Evolutionary conservation across 2,797 vertebrate species (phyloP).

Genomic region (Tarsius wallacei): DNA sequence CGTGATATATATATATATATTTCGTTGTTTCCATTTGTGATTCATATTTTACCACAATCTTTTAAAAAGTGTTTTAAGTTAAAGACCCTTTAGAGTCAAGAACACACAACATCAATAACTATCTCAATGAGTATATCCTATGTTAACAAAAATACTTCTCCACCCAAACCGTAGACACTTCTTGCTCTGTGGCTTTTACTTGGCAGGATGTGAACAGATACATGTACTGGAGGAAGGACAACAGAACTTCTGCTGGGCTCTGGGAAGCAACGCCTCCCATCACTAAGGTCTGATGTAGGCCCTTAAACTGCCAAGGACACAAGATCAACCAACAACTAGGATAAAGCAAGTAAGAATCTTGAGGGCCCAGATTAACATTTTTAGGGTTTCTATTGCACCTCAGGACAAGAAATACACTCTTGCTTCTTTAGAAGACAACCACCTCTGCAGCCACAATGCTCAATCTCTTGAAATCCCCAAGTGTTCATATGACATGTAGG

Average conservation of each 20-base stretch:
- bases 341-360: conserved; percentile 3
- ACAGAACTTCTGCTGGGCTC: not conserved
- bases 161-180: not conserved
- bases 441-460: not conserved
- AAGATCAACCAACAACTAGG: not conserved
- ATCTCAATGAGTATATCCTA: not conserved
- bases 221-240: not conserved
- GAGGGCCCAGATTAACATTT: not conserved
- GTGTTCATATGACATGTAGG: not conserved
- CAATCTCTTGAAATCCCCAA: not conserved
- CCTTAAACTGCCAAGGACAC: not conserved
- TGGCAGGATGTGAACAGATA: not conserved
- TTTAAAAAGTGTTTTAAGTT: not conserved
- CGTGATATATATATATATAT: too few species aligned
- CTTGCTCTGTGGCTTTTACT: not conserved
- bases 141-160: not conserved
- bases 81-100: not conserved
- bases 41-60: conserved; percentile 12
- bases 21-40: too few species aligned
- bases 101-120: not conserved
- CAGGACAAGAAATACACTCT: not conserved
- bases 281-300: not conserved
- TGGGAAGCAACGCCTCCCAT: not conserved
- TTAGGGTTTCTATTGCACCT: not conserved
- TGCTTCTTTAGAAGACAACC: not conserved